A percentile compares a stretch with the other conserved stretches of the same genome.
Evolutionary conservation across 1,140 invertebrate species (phyloP).

Genomic region (Melitaea cinxia): DNA sequence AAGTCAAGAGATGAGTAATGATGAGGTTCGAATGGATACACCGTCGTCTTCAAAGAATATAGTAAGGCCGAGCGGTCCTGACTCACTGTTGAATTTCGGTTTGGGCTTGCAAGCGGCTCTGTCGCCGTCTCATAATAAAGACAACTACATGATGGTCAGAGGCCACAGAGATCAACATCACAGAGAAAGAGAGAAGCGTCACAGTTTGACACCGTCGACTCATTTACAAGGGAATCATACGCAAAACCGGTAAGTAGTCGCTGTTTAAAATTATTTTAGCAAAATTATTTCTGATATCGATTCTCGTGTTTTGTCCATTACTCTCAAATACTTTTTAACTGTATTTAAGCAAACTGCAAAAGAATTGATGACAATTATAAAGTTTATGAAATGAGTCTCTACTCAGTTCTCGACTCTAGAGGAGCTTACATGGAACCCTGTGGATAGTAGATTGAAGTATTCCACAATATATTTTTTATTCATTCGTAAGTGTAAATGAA

Average conservation of each 20-base stretch:
- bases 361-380: too few species aligned
- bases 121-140: slow-evolving; percentile 66
- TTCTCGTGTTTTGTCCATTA: too few species aligned
- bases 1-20: slow-evolving; percentile 50
- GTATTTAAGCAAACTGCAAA: too few species aligned
- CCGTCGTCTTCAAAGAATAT: slow-evolving; percentile 61
- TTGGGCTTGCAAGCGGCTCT: slow-evolving; percentile 66
- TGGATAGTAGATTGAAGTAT: too few species aligned
- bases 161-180: slow-evolving; percentile 79
- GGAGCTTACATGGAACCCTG: too few species aligned
- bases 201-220: slow-evolving; percentile 86
- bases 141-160: slow-evolving; percentile 59
- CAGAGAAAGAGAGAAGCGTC: slow-evolving; percentile 83
- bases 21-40: slow-evolving; percentile 50
- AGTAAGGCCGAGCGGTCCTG: slow-evolving; percentile 54
- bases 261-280: not conserved
- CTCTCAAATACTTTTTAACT: too few species aligned
- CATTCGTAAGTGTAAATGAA: too few species aligned
- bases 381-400: too few species aligned
- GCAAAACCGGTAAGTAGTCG: slow-evolving; percentile 70
- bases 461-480: too few species aligned
- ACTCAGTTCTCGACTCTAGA: too few species aligned
- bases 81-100: slow-evolving; percentile 67
- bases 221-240: slow-evolving; percentile 76
- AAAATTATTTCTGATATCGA: not conserved